Percentiles rank a stretch among this genome's conserved stretches.
phyloP scores from a whole-genome alignment of 2,888 invertebrate species.

The Cephus rjabovi region DNA sequence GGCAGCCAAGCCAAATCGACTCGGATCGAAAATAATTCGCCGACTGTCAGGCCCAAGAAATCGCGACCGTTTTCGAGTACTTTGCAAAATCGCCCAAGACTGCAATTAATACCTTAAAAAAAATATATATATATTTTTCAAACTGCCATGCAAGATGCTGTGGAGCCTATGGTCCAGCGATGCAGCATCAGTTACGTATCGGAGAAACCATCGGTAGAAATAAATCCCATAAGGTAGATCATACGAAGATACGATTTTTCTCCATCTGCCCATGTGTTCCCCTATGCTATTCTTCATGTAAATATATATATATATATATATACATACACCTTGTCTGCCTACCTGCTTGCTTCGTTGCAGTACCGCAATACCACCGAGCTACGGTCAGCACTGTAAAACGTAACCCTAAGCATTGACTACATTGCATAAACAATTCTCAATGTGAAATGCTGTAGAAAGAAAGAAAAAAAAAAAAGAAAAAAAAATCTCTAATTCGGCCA shows the following conservation, averaged over 20 bases:
- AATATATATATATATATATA: conserved; percentile 1
- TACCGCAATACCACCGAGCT: not conserved
- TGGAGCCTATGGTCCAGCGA: not conserved
- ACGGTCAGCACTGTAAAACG: not conserved
- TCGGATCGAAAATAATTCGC: not conserved
- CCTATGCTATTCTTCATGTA: not conserved
- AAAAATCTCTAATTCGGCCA: not conserved
- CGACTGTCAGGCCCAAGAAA: not conserved
- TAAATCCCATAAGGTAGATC: not conserved
- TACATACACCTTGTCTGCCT: not conserved
- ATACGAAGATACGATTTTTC: not conserved
- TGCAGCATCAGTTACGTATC: not conserved
- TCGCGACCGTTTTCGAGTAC: not conserved
- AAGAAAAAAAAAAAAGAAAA: not conserved
- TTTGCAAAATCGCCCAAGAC: not conserved
- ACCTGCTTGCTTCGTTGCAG: not conserved
- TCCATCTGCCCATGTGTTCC: not conserved
- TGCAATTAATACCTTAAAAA: not conserved
- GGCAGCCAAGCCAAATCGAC: not conserved
- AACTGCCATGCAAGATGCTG: not conserved
- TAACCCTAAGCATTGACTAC: not conserved
- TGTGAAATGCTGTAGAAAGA: not conserved
- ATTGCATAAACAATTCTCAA: not conserved
- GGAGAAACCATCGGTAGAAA: not conserved
- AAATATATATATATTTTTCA: not conserved